Conservation (phyloP, 2,113 vertebrate genomes). For the Arenaria interpres region DNA sequence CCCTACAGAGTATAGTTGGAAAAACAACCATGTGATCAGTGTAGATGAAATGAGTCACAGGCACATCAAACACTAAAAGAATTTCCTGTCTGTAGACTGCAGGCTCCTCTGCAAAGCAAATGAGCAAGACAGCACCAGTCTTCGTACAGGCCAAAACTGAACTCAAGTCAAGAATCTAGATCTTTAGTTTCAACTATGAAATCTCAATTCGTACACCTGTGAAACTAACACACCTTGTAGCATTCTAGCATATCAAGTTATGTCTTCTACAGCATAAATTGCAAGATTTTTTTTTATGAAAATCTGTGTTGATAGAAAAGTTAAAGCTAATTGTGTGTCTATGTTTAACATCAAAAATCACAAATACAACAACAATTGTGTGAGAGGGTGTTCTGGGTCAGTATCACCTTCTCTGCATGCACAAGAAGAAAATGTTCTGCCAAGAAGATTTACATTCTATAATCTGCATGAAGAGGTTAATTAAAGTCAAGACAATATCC, state of each 20-base stretch:
- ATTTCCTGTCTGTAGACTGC: constrained; percentile 77
- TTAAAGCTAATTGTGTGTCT: not conserved
- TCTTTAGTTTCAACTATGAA: not conserved
- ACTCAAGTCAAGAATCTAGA: not conserved
- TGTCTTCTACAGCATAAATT: not conserved
- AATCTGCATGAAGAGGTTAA: constrained; percentile 13
- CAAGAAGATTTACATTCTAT: not conserved
- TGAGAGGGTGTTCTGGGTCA: not conserved
- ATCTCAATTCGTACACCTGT: not conserved
- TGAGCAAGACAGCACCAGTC: constrained; percentile 34
- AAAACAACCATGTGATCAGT: constrained; percentile 73
- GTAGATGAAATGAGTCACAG: constrained; percentile 79
- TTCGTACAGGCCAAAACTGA: constrained; percentile 1
- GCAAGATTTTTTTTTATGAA: not conserved
- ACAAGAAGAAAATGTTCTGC: constrained; percentile 26
- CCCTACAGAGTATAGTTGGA: not conserved
- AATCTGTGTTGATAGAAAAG: not conserved
- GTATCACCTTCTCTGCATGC: not conserved
- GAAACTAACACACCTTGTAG: not conserved
- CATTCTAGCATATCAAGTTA: not conserved
- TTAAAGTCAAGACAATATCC: constrained; percentile 22
- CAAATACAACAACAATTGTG: not conserved
- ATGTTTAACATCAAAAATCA: not conserved
- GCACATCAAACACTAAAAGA: constrained; percentile 74
- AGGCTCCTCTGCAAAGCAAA: constrained; percentile 63